These are phyloP conservation scores for Xylocopa sonorina DNA, from an alignment of 1,140 invertebrate genomes.

Conservation along the genomic window DNA sequence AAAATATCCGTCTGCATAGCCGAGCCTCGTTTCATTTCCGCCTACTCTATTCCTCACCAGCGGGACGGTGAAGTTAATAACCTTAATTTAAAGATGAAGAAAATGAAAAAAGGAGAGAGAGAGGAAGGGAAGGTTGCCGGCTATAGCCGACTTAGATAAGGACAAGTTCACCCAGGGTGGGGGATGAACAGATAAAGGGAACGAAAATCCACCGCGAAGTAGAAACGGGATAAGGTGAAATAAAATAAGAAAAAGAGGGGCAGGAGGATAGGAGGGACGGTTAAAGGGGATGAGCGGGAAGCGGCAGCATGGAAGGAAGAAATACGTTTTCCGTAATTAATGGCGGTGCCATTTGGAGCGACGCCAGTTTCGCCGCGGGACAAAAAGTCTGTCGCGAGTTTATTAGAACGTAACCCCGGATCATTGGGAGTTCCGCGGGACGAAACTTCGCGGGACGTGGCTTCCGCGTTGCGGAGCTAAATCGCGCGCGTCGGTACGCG, in stretches of 20 bases:
- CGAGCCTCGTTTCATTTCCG: not conserved
- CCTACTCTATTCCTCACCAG: not conserved
- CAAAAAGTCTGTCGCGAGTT: slow-evolving; percentile 71
- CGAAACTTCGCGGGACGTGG: slow-evolving; percentile 30
- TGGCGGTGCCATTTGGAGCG: slow-evolving; percentile 72
- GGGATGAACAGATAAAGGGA: slow-evolving; percentile 38
- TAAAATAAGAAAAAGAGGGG: slow-evolving; percentile 59
- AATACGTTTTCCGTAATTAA: slow-evolving; percentile 74
- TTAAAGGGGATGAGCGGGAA: slow-evolving; percentile 52
- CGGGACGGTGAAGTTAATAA: not conserved
- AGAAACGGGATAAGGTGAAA: slow-evolving; percentile 51
- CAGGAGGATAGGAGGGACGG: slow-evolving; percentile 34
- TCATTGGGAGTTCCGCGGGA: slow-evolving; percentile 62
- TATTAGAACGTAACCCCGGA: slow-evolving; percentile 63
- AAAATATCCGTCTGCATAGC: not conserved
- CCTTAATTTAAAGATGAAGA: not conserved
- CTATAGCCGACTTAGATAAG: slow-evolving; percentile 52
- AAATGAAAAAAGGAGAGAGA: not conserved
- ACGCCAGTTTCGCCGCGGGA: slow-evolving; percentile 66
- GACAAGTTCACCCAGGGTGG: slow-evolving; percentile 31
- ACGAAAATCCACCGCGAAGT: slow-evolving; percentile 37
- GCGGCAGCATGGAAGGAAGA: slow-evolving; percentile 51
- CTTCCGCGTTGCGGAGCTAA: not conserved
- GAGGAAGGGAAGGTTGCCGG: not conserved
- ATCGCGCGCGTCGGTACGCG: not conserved